Percentiles rank a stretch among this genome's conserved stretches.
These are phyloP conservation scores for Venustaconcha ellipsiformis DNA, from an alignment of 1,140 invertebrate genomes.

Conservation along the genomic window DNA sequence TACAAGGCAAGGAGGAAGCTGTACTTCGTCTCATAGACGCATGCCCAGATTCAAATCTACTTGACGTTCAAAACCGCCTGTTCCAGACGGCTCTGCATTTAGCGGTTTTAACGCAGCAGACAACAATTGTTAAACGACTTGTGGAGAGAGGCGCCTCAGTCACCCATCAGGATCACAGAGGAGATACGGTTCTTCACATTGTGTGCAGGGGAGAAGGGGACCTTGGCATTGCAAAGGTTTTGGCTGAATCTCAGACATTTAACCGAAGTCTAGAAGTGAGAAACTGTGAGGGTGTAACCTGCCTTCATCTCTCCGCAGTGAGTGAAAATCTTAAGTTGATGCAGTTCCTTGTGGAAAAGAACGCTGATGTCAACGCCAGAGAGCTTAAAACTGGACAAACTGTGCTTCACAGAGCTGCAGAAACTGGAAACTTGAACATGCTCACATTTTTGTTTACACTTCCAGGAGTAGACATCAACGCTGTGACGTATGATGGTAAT, in stretches of 20 bases:
- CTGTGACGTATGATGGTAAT: constrained; percentile 16
- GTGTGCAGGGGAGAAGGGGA: constrained; percentile 80
- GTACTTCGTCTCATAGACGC: constrained; percentile 18
- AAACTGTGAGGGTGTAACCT: constrained; percentile 84
- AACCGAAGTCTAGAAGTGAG: constrained; percentile 74
- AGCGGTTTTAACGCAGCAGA: constrained; percentile 77
- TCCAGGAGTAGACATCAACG: constrained; percentile 22
- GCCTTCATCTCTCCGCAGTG: constrained; percentile 60
- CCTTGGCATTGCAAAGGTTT: constrained; percentile 73
- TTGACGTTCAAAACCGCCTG: constrained; percentile 32
- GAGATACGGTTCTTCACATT: constrained; percentile 81
- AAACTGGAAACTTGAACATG: constrained; percentile 21
- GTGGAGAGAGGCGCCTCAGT: constrained; percentile 77
- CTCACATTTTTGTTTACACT: constrained; percentile 22
- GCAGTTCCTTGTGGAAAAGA: constrained; percentile 20
- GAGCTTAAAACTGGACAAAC: constrained; percentile 49
- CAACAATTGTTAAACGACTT: constrained; percentile 75
- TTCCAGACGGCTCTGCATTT: constrained; percentile 78
- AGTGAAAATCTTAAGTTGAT: constrained; percentile 11
- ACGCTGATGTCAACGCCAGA: constrained; percentile 77
- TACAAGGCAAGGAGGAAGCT: background rate
- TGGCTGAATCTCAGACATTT: constrained; percentile 68
- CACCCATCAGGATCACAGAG: constrained; percentile 28
- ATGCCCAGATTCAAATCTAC: background rate
- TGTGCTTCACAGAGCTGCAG: constrained; percentile 41